Evolutionary conservation across 2,113 vertebrate genomes (phyloP).

Genomic region (Lepus americanus): DNA sequence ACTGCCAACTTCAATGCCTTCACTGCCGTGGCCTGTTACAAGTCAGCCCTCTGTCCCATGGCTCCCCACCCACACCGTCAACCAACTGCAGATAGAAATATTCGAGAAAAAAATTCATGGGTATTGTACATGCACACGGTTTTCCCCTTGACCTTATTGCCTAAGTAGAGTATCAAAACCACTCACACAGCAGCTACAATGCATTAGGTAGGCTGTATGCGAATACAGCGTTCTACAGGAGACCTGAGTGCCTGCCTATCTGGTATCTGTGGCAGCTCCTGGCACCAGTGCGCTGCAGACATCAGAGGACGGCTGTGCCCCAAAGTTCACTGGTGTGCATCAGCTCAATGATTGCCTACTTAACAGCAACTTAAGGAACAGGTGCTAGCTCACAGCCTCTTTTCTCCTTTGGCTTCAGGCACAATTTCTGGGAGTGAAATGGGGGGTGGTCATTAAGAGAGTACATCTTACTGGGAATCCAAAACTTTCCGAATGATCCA

Average conservation of each 20-base stretch:
- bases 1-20: conserved; percentile 2
- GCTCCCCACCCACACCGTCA: neutral
- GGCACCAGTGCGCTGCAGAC: neutral
- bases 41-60: too few relatives aligned
- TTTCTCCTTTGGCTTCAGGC: neutral
- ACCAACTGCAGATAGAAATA: neutral
- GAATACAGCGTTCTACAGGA: neutral
- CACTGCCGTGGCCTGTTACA: neutral
- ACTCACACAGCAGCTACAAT: neutral
- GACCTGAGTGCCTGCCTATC: neutral
- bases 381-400: neutral
- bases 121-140: neutral
- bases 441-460: neutral
- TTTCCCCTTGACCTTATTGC: neutral
- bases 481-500: conserved; percentile 29
- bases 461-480: neutral
- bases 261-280: neutral
- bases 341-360: neutral
- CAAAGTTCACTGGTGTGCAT: neutral
- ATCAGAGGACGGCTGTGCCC: neutral
- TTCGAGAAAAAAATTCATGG: neutral
- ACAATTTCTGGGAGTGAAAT: conserved; percentile 11
- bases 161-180: neutral
- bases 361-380: neutral
- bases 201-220: neutral